Base-by-base conservation (phyloP, 2,113 vertebrate genomes). In the Lophura nycthemera region DNA sequence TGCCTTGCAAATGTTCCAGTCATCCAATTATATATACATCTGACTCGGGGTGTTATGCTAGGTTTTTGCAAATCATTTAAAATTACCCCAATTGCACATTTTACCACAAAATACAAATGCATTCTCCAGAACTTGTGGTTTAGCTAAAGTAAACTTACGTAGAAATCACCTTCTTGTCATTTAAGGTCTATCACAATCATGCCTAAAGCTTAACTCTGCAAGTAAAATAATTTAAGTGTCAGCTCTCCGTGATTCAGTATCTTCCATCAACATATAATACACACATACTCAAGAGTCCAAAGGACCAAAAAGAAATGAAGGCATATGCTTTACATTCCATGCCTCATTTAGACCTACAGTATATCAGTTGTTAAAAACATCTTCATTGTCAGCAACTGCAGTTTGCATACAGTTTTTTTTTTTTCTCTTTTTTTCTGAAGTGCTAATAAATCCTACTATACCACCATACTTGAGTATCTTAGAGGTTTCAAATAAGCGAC, bases 251-350 rank as follows among this genome's bases (percentile, higher is more conserved):
- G 63, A 9, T 5, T n/a, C 61, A 61, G 9, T 47, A 29, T 40
- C 54, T 96, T 83, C 29, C 25, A 81, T 48, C 21, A 81, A 42
- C 13, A 19, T 16, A 71, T 18, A 76, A 36, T 15, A 40, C 69
- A 76, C 13, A 12, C 16, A 69, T 36, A 8, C 20, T 57, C 60
- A 50, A 50, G 43, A 57, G 8, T 8, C 22, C 29, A 71, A 64
- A 83, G 59, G 29, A 50, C n/a, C 42, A 92, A 69, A 81, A 84
- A 32, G 27, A 77, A 80, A 77, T 34, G n/a, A 67, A 86, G 83
- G 19, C 19, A 20, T 4, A 0, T 50, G 27, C 48, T 8, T 91
- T 7, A 13, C 10, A 34, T 16, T 12, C 47, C 86, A 14, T 90
- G 50, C 36, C 34, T 81, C 47, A 18, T 17, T 71, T 63, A 70